Evolutionary conservation across 2,113 vertebrate genomes (phyloP), one percentile per base, ranked within the genome.

Genomic region (Pelecanus crispus): DNA sequence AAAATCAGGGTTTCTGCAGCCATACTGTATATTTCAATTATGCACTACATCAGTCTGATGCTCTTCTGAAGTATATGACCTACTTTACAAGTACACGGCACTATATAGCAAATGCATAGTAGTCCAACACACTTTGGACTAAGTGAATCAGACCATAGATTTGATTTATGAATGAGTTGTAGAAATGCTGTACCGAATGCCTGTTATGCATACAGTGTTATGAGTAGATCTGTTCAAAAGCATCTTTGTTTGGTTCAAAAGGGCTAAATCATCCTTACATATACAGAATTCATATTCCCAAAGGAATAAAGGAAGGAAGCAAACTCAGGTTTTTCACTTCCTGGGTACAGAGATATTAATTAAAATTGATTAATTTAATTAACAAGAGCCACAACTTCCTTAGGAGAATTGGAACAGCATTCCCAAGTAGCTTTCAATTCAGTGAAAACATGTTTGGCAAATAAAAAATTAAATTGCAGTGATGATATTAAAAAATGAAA

Each of bases 351-450:
- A 68, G 40, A 66, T 73, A 78, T 81, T 80, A 91, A 94, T 94
- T 88, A 83, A 86, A 95, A 88, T 45, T 44, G 67, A 92, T 88
- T 90, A 81, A 90, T 90, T 88, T 77, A 80, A 91, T 90, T 94
- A 92, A n/a, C 31, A 62, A 81, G 47, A 91, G 42, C 12, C 22
- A 21, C 10, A 34, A 34, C 19, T 83, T 94, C 26, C 72, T 62
- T 91, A 34, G 34, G 55, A 95, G 42, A 74, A 89, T 79, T 59
- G 79, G 16, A 92, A 22, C 47, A 85, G 67, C 58, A 40, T 72
- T 86, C 25, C 77, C 66, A 68, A 85, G 47, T 71, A 81, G 47
- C 5, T 34, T 81, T 42, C 4, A 10, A 81, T 67, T 87, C 81
- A 92, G 38, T 79, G 47, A 89, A 93, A 92, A 83, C 24, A 32